A percentile compares a stretch with the other conserved stretches of the same genome.
phyloP scores from a whole-genome alignment of 1,140 invertebrate genomes.

The Drosophila punjabiensis region DNA sequence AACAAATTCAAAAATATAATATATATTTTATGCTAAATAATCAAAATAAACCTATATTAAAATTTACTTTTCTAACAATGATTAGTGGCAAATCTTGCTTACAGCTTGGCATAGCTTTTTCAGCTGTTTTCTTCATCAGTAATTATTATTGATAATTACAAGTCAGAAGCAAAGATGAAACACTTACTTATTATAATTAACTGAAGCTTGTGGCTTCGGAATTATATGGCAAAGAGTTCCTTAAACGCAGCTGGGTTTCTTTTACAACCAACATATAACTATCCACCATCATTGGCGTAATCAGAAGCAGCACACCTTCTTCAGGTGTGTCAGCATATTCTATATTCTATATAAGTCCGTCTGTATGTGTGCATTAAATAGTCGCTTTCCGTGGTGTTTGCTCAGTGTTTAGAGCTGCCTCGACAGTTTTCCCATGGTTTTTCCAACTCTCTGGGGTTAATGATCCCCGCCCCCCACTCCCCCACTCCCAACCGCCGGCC shows the following conservation, averaged over 20 bases:
- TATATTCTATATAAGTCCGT: neutral
- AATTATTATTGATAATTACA: neutral
- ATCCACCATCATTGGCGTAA: slow-evolving; percentile 14
- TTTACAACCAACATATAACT: neutral
- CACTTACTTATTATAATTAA: neutral
- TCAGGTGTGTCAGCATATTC: slow-evolving; percentile 40
- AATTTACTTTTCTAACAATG: neutral
- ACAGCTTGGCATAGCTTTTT: neutral
- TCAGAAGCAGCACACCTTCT: slow-evolving; percentile 40
- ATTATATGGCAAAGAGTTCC: slow-evolving; percentile 7
- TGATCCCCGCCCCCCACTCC: neutral
- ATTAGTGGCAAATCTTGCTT: neutral
- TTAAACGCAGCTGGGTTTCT: slow-evolving; percentile 20
- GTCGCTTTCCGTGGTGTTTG: slow-evolving; percentile 27
- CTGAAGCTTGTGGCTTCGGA: neutral
- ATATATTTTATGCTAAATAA: neutral
- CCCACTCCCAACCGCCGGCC: too few relatives aligned
- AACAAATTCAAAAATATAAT: neutral
- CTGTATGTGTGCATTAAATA: neutral
- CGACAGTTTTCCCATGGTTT: slow-evolving; percentile 33
- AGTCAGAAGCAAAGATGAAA: neutral
- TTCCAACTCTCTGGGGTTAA: slow-evolving; percentile 35
- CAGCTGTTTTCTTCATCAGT: neutral
- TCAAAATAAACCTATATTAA: neutral
- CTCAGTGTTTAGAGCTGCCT: slow-evolving; percentile 28